phyloP scores from a whole-genome alignment of 2,797 vertebrate species.

The Sebastes oblongus region DNA sequence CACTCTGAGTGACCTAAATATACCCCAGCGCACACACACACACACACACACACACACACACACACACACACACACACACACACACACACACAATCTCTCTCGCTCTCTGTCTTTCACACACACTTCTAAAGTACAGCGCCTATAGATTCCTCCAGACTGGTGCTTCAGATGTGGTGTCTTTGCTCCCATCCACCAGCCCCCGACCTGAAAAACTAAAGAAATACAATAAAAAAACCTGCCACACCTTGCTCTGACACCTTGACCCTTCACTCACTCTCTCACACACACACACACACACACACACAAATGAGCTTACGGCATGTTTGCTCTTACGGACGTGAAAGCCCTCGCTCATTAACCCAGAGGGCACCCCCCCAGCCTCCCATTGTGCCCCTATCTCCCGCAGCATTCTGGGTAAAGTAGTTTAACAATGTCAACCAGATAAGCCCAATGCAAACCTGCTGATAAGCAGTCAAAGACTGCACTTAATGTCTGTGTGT shows the following conservation, averaged over 20 bases:
- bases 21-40: constrained; percentile 34
- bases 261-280: constrained; percentile 61
- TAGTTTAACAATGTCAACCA: constrained; percentile 82
- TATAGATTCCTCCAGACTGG: background rate
- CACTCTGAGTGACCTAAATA: constrained; percentile 60
- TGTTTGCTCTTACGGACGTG: constrained; percentile 71
- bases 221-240: constrained; percentile 2
- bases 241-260: constrained; percentile 61
- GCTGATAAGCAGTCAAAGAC: constrained; percentile 79
- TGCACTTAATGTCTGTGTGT: constrained; percentile 80
- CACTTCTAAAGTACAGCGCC: background rate
- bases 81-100: background rate
- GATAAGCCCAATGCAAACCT: constrained; percentile 81
- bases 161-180: constrained; percentile 28
- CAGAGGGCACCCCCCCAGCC: constrained; percentile 66
- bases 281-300: constrained; percentile 29
- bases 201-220: background rate
- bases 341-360: constrained; percentile 81
- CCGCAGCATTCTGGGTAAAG: constrained; percentile 81
- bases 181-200: background rate
- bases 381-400: constrained; percentile 79
- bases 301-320: constrained; percentile 43
- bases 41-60: background rate
- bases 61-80: background rate
- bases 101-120: no score